Evolutionary conservation across 2,113 vertebrate species (phyloP).

Genomic region (Caranx melampygus): DNA sequence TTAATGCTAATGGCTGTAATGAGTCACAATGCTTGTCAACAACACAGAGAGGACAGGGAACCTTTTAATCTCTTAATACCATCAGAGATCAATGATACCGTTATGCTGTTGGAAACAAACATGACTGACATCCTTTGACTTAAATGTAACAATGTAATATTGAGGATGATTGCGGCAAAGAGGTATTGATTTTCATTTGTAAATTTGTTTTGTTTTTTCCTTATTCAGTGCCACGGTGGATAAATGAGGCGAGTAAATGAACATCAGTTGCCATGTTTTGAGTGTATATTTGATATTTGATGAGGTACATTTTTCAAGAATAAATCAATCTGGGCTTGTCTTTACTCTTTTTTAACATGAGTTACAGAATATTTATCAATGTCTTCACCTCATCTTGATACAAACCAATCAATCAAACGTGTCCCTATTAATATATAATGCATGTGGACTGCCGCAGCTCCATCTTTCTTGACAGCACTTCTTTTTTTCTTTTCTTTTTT

Average conservation of each 20-base stretch:
- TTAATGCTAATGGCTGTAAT: conserved; percentile 83
- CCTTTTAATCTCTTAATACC: conserved; percentile 83
- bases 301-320: neutral
- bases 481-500: neutral
- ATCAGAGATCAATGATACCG: conserved; percentile 69
- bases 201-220: conserved; percentile 11
- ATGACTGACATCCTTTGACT: conserved; percentile 44
- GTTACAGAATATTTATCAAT: neutral
- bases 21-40: conserved; percentile 79
- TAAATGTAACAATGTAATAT: conserved; percentile 36
- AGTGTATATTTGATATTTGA: neutral
- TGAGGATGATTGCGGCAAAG: conserved; percentile 17
- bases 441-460: conserved; percentile 8
- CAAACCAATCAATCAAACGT: conserved; percentile 30
- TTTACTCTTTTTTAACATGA: neutral
- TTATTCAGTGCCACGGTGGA: neutral
- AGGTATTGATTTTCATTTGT: conserved; percentile 42
- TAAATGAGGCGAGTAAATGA: neutral
- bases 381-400: conserved; percentile 14
- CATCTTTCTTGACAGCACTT: conserved; percentile 34
- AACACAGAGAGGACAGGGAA: conserved; percentile 70
- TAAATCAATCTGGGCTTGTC: neutral
- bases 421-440: conserved; percentile 1
- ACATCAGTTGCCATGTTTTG: neutral
- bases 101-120: conserved; percentile 56